phyloP scores from a whole-genome alignment of 2,797 vertebrate genomes.

The Smutsia temminckii region DNA sequence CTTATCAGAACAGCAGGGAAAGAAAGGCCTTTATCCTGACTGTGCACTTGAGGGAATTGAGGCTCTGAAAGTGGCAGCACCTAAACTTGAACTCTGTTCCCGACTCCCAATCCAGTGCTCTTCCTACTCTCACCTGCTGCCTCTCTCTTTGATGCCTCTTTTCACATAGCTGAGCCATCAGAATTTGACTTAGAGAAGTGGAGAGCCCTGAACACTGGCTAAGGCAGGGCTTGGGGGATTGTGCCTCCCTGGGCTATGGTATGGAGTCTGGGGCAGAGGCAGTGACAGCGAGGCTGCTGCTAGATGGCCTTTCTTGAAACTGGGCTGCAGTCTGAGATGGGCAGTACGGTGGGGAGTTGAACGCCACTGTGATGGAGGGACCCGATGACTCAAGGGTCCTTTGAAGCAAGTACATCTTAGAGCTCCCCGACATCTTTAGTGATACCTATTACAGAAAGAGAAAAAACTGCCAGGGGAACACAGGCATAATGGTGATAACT shows the following conservation, averaged over 20 bases:
- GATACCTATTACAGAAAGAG: neutral
- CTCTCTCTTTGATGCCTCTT: neutral
- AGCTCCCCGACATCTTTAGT: neutral
- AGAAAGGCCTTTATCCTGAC: neutral
- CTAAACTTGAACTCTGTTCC: neutral
- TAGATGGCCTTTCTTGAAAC: neutral
- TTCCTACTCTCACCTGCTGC: neutral
- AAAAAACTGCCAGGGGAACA: neutral
- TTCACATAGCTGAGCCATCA: neutral
- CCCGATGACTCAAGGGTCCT: neutral
- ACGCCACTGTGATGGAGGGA: neutral
- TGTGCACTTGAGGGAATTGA: neutral
- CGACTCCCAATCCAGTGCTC: neutral
- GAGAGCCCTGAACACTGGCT: neutral
- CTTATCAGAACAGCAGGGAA: neutral
- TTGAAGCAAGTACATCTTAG: conserved; percentile 1
- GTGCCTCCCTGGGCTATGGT: too few species aligned
- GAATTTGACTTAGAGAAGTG: neutral
- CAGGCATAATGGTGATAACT: neutral
- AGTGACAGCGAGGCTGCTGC: neutral
- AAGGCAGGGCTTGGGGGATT: neutral
- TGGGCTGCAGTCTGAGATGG: neutral
- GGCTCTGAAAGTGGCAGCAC: neutral
- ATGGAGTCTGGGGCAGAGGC: neutral
- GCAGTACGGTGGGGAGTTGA: neutral